Conservation (phyloP, 2,113 vertebrate species). For the Xerus inauris region DNA sequence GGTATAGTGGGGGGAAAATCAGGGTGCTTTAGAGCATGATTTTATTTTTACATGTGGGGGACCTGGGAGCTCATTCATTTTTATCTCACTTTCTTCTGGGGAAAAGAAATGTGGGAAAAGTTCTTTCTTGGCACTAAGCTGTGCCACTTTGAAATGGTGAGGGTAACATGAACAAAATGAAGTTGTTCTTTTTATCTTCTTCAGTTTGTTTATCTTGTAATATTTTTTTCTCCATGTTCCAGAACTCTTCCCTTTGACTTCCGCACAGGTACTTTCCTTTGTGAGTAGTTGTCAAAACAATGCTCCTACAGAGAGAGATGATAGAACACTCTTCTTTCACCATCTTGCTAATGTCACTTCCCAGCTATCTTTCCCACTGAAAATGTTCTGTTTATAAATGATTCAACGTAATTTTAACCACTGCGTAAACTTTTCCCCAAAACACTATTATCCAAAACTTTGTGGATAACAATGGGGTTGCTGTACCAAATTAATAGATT, state of each 20-base stretch:
- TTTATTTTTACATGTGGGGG: not conserved
- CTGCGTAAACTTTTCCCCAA: not conserved
- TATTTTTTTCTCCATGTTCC: not conserved
- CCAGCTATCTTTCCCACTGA: not conserved
- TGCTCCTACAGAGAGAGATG: not conserved
- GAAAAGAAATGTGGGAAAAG: not conserved
- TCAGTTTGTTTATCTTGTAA: not conserved
- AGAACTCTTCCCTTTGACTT: not conserved
- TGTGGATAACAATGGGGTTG: not conserved
- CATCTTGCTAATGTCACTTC: not conserved
- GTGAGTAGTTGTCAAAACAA: not conserved
- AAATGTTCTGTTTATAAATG: not conserved
- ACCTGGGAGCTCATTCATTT: not conserved
- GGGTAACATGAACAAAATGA: not conserved
- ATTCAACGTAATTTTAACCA: not conserved
- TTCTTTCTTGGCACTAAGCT: not conserved
- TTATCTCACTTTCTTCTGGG: not conserved
- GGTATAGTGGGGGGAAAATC: no score
- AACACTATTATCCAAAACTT: constrained; percentile 57
- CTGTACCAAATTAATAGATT: constrained; percentile 57
- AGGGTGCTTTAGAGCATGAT: not conserved
- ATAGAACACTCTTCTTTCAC: not conserved
- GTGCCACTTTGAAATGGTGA: not conserved
- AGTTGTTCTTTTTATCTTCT: not conserved
- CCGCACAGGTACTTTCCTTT: not conserved